Evolutionary conservation across 2,797 vertebrate genomes (phyloP).

Genomic region (Poeciliopsis infans): DNA sequence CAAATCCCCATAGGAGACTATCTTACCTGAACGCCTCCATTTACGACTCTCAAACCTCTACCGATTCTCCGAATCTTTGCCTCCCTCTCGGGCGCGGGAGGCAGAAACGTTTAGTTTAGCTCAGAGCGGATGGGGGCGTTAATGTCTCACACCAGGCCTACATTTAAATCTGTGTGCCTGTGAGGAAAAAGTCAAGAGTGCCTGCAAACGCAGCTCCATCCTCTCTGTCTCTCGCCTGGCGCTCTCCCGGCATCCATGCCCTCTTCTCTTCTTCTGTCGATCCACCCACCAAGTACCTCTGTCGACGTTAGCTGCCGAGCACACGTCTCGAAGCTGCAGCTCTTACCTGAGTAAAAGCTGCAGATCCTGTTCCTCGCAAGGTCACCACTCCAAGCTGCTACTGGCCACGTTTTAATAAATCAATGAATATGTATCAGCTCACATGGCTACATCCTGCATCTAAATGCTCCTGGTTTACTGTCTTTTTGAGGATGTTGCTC

Average conservation of each 20-base stretch:
- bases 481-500: conserved; percentile 53
- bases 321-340: background rate
- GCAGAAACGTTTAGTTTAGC: conserved; percentile 63
- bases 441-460: conserved; percentile 67
- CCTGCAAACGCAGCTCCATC: conserved; percentile 28
- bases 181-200: conserved; percentile 58
- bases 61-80: conserved; percentile 49
- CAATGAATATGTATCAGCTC: conserved; percentile 83
- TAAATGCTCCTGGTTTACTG: conserved; percentile 61
- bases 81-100: conserved; percentile 29
- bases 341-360: conserved; percentile 70
- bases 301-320: conserved; percentile 32
- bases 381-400: conserved; percentile 77
- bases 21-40: conserved; percentile 57
- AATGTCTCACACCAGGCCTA: conserved; percentile 53
- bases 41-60: conserved; percentile 33
- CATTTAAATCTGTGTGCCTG: conserved; percentile 68
- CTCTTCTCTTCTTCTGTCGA: conserved; percentile 43
- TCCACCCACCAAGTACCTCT: conserved; percentile 60
- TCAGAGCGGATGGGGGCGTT: conserved; percentile 48
- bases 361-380: conserved; percentile 65
- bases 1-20: conserved; percentile 57
- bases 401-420: conserved; percentile 81
- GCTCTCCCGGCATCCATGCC: conserved; percentile 42
- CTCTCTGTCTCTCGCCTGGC: conserved; percentile 28